A percentile compares a stretch with the other conserved stretches of the same genome.
Evolutionary conservation across 2,888 invertebrate species (phyloP).

Genomic region (Ecdyonurus torrentis): DNA sequence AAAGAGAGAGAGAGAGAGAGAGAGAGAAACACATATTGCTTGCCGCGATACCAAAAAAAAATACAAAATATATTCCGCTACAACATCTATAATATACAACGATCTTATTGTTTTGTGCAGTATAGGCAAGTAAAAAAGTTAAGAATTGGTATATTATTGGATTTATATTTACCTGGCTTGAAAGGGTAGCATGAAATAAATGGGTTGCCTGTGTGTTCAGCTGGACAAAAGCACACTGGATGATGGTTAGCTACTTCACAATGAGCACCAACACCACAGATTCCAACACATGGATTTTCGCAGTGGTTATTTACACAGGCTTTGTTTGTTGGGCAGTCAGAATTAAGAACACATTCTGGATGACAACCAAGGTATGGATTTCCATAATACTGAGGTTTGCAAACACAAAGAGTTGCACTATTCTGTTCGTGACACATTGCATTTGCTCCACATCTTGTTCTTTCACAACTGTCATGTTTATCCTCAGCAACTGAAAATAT

Average conservation of each 20-base stretch:
- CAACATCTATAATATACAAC: too few species aligned
- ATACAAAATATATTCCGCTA: too few species aligned
- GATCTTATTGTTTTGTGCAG: too few species aligned
- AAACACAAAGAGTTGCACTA: conserved; percentile 51
- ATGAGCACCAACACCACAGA: conserved; percentile 55
- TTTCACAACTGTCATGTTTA: conserved; percentile 41
- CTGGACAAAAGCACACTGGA: conserved; percentile 59
- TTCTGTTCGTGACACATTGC: conserved; percentile 47
- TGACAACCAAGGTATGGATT: conserved; percentile 62
- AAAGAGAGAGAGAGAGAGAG: too few species aligned
- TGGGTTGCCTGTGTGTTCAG: conserved; percentile 54
- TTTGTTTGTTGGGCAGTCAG: conserved; percentile 50
- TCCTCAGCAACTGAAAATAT: conserved; percentile 27
- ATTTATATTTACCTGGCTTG: conserved; percentile 16
- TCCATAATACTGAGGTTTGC: conserved; percentile 57
- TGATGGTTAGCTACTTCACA: conserved; percentile 59
- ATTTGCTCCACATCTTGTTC: conserved; percentile 54
- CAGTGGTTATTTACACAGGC: conserved; percentile 66
- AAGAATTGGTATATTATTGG: neutral
- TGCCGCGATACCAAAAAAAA: too few species aligned
- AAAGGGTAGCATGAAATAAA: conserved; percentile 48
- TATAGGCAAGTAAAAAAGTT: too few species aligned
- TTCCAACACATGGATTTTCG: conserved; percentile 54
- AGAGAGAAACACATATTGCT: too few species aligned
- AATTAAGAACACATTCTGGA: conserved; percentile 67